Base-by-base conservation (phyloP, 2,797 vertebrate species). In the Molossus molossus region DNA sequence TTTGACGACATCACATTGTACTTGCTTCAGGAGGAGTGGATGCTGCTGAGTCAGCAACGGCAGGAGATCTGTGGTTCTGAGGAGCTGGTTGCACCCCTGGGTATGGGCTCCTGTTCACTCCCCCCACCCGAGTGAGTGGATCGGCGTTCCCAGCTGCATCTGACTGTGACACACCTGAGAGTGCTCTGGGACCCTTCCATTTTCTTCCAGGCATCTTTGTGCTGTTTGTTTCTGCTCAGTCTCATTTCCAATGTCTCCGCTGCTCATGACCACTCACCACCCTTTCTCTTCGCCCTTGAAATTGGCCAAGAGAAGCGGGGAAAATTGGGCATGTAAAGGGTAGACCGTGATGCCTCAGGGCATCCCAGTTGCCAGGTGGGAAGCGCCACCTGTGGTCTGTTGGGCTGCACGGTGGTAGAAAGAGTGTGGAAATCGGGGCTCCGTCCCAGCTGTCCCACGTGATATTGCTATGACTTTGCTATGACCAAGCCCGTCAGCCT, bases 11-110 rank as follows among this genome's bases (percentile, higher is more conserved):
- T 97, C 93, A 95, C 79, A 0, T 23, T 96, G 29, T 95, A 65
- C 88, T 91, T 97, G 94, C 96, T 97, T 40, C 91, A 87, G 88
- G 96, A 95, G 40, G 88, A 96, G 27, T 97, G 97, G 96, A 79
- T 86, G 94, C 88, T 96, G 67, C 86, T 91, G 67, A 90, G 93
- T 70, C 90, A 92, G 69, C 94, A 94, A 6, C 94, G 79, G 77
- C 50, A 88, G 94, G 84, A 87, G n/a, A 37, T 90, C 67, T 94
- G 60, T 79, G 96, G 50, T 29, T 92, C 96, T 1, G 33, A 95
- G 58, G 79, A 95, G 77, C 77, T 88, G 72, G 77, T 65, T 79
- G 77, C 82, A 23, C 73, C 90, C 0, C 77, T 60, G 70, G 95
- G 96, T 96, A 92, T 60, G 94, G 55, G 40, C 58, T 55, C 20